Percentiles rank a stretch among this genome's conserved stretches.
Conservation (phyloP, 2,113 vertebrate species). For the Phainopepla nitens region DNA sequence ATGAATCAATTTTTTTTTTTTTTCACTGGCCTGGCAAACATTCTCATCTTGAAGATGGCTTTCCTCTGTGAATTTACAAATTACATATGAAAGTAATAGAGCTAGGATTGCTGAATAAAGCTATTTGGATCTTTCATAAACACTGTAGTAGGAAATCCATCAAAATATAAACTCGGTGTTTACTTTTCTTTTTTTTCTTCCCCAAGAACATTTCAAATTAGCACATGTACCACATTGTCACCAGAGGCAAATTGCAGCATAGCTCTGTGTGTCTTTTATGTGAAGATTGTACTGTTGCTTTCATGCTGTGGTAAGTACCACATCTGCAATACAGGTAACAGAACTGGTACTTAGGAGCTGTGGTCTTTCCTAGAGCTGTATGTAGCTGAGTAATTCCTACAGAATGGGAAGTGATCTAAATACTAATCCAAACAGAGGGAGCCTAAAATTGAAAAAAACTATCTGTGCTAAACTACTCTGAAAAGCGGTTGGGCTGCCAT, state of each 20-base stretch:
- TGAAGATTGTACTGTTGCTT: slow-evolving; percentile 63
- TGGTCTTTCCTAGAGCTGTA: slow-evolving; percentile 40
- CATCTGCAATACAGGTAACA: slow-evolving; percentile 62
- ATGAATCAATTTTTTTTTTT: slow-evolving; percentile 35
- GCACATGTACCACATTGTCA: slow-evolving; percentile 47
- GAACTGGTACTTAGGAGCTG: slow-evolving; percentile 69
- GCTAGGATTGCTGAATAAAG: slow-evolving; percentile 50
- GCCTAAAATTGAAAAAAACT: background rate
- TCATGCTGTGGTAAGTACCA: slow-evolving; percentile 76
- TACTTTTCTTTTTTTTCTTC: slow-evolving; percentile 15
- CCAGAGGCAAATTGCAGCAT: slow-evolving; percentile 69
- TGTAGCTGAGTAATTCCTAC: slow-evolving; percentile 59
- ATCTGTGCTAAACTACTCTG: slow-evolving; percentile 39
- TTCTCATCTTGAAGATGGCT: slow-evolving; percentile 64
- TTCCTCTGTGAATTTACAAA: slow-evolving; percentile 69
- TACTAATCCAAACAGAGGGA: slow-evolving; percentile 21
- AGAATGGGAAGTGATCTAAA: background rate
- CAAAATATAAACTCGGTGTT: slow-evolving; percentile 46
- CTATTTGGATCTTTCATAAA: slow-evolving; percentile 58
- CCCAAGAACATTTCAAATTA: slow-evolving; percentile 59
- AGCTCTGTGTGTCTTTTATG: slow-evolving; percentile 68
- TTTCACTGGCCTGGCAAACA: slow-evolving; percentile 68
- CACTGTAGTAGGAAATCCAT: slow-evolving; percentile 60
- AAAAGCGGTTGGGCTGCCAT: slow-evolving; percentile 47
- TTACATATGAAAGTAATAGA: slow-evolving; percentile 64